These are phyloP conservation scores for Stenotaenia linearis DNA, from an alignment of 2,888 invertebrate genomes.

Conservation along the genomic window DNA sequence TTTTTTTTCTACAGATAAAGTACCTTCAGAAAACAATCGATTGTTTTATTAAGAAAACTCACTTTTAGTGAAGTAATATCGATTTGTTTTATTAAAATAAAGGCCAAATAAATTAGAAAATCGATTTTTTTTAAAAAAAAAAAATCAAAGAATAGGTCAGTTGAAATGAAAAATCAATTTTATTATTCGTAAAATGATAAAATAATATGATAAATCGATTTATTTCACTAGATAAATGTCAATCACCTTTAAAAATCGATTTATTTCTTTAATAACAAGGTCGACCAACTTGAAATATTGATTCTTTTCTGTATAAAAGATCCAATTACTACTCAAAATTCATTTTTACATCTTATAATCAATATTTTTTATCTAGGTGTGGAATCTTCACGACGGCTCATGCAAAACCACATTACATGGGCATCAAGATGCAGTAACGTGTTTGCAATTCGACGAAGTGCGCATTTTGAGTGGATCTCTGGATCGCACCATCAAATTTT, in stretches of 20 bases:
- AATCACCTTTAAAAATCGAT: not conserved
- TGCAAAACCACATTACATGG: conserved; percentile 50
- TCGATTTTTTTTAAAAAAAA: not conserved
- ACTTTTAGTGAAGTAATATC: not conserved
- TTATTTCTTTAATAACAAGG: not conserved
- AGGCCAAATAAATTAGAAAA: not conserved
- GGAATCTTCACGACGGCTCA: conserved; percentile 48
- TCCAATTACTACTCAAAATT: too few species aligned
- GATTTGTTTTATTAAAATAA: conserved; percentile 46
- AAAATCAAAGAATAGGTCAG: too few species aligned
- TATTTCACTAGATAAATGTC: not conserved
- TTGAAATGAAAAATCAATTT: too few species aligned
- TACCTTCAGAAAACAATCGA: too few species aligned
- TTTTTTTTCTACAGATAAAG: too few species aligned
- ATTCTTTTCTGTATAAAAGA: too few species aligned
- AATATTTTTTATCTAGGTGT: conserved; percentile 45
- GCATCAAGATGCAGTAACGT: conserved; percentile 53
- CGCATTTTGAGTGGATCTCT: conserved; percentile 52
- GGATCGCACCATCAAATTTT: conserved; percentile 52
- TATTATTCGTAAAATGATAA: too few species aligned
- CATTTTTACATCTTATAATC: too few species aligned
- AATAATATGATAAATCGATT: not conserved
- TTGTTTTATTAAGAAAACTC: too few species aligned
- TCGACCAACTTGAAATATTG: too few species aligned
- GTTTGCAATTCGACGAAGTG: conserved; percentile 48